Evolutionary conservation across 2,113 vertebrate species (phyloP), one percentile per base, ranked within the genome.

Genomic region (Erpornis zantholeuca): DNA sequence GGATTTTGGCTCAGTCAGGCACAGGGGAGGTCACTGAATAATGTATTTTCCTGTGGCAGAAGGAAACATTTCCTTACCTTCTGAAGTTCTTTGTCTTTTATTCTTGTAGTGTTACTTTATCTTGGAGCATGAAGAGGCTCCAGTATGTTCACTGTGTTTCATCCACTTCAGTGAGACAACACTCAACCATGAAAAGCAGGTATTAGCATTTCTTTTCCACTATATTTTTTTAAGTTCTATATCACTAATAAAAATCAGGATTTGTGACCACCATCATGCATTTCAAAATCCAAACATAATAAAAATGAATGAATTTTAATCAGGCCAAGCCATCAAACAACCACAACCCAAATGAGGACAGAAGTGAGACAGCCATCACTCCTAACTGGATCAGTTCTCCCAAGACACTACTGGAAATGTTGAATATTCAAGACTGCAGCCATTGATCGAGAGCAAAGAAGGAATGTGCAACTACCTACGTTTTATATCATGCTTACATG

Each of bases 391-490:
- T 63, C 10, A 71, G 47, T 22, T 56, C 28, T 56, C 57, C 38
- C 33, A 76, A 49, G 40, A 27, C 28, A 75, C 31, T 47, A 54
- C 7, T 36, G 82, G 19, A 76, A 85, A 53, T 3, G 16, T 2
- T 42, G 11, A 38, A 25, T 33, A 33, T 40, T 75, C 20, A n/a
- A 68, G n/a, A 49, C 8, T 35, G 22, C 20, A 76, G 25, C 40
- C 29, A 38, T 15, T n/a, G n/a, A 87, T 29, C 10, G 29, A 44
- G 20, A 35, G 53, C 36, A 71, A 52, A 17, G 28, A 66, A 70
- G 25, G 20, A 85, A 79, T 0, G 1, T 15, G n/a, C 13, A 85
- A 53, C 17, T 52, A 68, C 0, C 0, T 8, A 35, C 12, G 8
- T 45, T 68, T 76, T 71, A 9, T 10, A 57, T n/a, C 36, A 13